Percentiles rank a stretch among this genome's conserved stretches.
Evolutionary conservation across 2,888 invertebrate species (phyloP).

Genomic region (Pollenia labialis): DNA sequence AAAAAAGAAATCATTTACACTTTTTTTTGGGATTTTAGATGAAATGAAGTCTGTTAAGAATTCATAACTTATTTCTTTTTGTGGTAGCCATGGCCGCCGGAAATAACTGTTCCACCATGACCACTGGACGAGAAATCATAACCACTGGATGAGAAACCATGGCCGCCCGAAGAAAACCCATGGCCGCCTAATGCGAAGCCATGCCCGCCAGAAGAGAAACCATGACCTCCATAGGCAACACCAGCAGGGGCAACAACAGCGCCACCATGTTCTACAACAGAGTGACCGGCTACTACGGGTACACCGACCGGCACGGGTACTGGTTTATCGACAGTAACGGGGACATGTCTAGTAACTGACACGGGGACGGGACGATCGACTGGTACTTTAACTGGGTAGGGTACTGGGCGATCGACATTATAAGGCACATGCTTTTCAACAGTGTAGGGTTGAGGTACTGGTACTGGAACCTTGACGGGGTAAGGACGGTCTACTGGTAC

Average conservation of each 20-base stretch:
- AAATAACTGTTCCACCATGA: constrained; percentile 74
- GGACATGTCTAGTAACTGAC: constrained; percentile 85
- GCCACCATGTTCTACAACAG: constrained; percentile 79
- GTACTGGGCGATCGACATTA: constrained; percentile 87
- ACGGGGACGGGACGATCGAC: constrained; percentile 89
- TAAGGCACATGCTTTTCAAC: constrained; percentile 88
- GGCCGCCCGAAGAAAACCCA: constrained; percentile 70
- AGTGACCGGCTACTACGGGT: constrained; percentile 79
- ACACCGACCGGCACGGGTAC: constrained; percentile 86
- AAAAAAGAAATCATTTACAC: constrained; percentile 71
- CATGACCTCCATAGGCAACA: constrained; percentile 62
- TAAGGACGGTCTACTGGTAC: constrained; percentile 87
- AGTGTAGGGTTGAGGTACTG: constrained; percentile 88
- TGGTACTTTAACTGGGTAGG: constrained; percentile 87
- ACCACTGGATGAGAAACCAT: constrained; percentile 75
- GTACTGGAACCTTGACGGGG: constrained; percentile 85
- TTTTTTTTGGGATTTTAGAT: constrained; percentile 69
- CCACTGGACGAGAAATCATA: constrained; percentile 77
- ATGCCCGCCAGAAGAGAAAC: constrained; percentile 60
- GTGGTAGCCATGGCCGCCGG: constrained; percentile 73
- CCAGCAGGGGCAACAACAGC: constrained; percentile 61
- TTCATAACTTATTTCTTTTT: constrained; percentile 74
- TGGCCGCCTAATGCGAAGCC: constrained; percentile 67
- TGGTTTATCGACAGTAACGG: constrained; percentile 76
- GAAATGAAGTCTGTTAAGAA: constrained; percentile 43